Conservation (phyloP, 2,113 vertebrate species). For the Aegypius monachus region DNA sequence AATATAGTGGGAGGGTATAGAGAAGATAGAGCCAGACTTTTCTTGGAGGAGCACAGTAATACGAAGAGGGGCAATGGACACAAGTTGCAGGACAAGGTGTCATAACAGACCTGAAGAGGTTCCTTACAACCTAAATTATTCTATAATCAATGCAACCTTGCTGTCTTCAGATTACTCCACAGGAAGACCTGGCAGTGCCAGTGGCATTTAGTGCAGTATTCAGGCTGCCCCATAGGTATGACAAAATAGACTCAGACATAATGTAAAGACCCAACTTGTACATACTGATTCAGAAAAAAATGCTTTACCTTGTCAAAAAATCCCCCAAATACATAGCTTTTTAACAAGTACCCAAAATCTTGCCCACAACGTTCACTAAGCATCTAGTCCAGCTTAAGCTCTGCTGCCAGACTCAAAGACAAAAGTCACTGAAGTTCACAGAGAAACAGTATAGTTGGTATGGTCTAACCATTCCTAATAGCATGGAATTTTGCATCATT, state of each 20-base stretch:
- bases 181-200: background rate
- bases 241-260: background rate
- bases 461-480: background rate
- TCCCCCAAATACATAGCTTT: background rate
- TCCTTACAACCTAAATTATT: background rate
- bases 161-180: background rate
- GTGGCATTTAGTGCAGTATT: background rate
- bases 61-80: background rate
- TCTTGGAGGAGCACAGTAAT: background rate
- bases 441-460: background rate
- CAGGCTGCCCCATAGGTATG: background rate
- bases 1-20: background rate
- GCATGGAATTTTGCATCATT: background rate
- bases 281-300: background rate
- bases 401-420: background rate
- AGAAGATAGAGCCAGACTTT: background rate
- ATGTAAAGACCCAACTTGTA: background rate
- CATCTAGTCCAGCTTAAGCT: background rate
- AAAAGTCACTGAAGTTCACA: background rate
- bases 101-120: background rate
- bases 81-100: background rate
- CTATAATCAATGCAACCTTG: background rate
- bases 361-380: too few relatives aligned
- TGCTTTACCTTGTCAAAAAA: background rate
- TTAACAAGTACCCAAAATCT: background rate